Percentiles rank a stretch among this genome's conserved stretches.
Evolutionary conservation across 1,140 invertebrate species (phyloP).

Genomic region (Trypoxylus dichotomus): DNA sequence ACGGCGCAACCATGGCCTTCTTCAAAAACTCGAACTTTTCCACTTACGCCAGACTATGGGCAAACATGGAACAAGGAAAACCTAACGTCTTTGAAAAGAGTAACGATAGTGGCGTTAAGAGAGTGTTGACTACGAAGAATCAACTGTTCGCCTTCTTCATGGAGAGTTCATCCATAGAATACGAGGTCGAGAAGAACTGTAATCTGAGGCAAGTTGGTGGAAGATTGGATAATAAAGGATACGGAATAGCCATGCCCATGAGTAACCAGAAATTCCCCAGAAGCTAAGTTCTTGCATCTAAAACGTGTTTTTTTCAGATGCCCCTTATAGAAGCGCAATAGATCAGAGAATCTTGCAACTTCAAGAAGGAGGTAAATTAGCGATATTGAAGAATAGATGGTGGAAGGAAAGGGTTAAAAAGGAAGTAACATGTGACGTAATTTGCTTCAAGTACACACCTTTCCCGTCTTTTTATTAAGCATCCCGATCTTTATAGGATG

Average conservation of each 20-base stretch:
- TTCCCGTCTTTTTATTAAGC: background rate
- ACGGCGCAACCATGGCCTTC: conserved; percentile 76
- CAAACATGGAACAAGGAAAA: conserved; percentile 76
- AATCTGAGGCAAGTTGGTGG: conserved; percentile 75
- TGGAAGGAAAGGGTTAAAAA: conserved; percentile 69
- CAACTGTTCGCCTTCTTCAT: conserved; percentile 78
- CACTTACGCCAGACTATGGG: conserved; percentile 69
- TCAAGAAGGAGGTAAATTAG: conserved; percentile 78
- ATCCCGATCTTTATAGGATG: background rate
- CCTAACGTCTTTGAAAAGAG: conserved; percentile 80
- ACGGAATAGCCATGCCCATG: conserved; percentile 76
- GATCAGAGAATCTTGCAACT: conserved; percentile 76
- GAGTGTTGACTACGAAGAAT: conserved; percentile 71
- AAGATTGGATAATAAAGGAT: conserved; percentile 79
- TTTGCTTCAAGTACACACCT: background rate
- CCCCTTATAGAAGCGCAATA: conserved; percentile 70
- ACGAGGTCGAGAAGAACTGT: conserved; percentile 74
- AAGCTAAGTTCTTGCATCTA: background rate
- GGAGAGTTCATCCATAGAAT: conserved; percentile 83
- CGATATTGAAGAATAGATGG: conserved; percentile 83
- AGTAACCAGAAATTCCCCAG: conserved; percentile 57
- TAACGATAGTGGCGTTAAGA: conserved; percentile 82
- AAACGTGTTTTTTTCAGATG: conserved; percentile 56
- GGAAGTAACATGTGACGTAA: conserved; percentile 47
- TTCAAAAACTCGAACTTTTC: conserved; percentile 72